Evolutionary conservation across 2,113 vertebrate species (phyloP).

Genomic region (Crypturellus undulatus): DNA sequence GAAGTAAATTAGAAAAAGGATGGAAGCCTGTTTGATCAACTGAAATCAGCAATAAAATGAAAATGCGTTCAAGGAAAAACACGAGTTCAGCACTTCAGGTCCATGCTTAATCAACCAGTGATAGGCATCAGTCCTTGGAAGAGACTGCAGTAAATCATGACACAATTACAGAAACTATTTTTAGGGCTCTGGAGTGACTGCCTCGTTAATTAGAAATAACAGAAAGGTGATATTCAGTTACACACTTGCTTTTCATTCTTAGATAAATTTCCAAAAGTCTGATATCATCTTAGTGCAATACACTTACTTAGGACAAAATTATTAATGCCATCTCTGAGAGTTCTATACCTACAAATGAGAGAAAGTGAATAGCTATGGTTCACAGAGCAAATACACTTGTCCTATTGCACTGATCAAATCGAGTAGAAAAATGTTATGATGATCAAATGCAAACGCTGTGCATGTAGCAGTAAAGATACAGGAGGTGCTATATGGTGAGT

Average conservation of each 20-base stretch:
- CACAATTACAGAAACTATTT: not conserved
- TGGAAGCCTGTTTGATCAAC: not conserved
- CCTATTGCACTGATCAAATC: not conserved
- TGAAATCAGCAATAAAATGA: not conserved
- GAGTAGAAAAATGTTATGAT: not conserved
- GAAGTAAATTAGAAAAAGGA: not conserved
- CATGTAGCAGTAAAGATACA: not conserved
- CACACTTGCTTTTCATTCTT: not conserved
- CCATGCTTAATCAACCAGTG: not conserved
- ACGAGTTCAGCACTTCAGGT: not conserved
- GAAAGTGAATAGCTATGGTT: not conserved
- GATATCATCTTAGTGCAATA: not conserved
- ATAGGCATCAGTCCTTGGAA: not conserved
- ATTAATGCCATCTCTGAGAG: not conserved
- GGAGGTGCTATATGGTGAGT: not conserved
- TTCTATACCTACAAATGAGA: not conserved
- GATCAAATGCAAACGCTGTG: not conserved
- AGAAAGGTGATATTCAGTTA: not conserved
- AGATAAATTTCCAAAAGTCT: not conserved
- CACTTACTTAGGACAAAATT: not conserved
- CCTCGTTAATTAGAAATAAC: slow-evolving; percentile 3
- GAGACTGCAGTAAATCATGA: not conserved
- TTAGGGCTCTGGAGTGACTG: not conserved
- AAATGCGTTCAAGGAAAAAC: not conserved
- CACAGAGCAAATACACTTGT: not conserved